These are phyloP conservation scores for Abscondita cerata DNA, from an alignment of 2,888 invertebrate species.

Conservation along the genomic window DNA sequence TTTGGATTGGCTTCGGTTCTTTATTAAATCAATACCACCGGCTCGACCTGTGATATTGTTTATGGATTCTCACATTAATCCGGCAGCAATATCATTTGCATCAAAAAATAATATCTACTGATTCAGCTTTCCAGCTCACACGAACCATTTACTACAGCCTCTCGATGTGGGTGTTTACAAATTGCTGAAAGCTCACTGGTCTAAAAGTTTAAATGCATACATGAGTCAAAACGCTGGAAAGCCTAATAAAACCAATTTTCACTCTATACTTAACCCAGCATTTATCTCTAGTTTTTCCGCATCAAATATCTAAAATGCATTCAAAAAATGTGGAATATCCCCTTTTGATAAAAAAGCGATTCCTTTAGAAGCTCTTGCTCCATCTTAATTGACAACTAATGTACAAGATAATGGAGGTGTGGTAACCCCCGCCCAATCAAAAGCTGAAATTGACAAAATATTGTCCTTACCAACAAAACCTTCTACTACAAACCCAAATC, in stretches of 20 bases:
- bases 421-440: neutral
- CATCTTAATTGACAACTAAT: constrained; percentile 9
- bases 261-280: constrained; percentile 21
- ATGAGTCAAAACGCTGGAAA: constrained; percentile 14
- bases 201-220: constrained; percentile 15
- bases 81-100: neutral
- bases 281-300: constrained; percentile 17
- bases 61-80: constrained; percentile 16
- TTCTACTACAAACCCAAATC: constrained; percentile 7
- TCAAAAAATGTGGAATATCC: constrained; percentile 17
- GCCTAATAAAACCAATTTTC: constrained; percentile 21
- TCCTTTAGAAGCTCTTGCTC: constrained; percentile 18
- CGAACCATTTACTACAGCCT: constrained; percentile 11
- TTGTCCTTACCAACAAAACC: constrained; percentile 6
- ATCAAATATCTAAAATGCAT: constrained; percentile 14
- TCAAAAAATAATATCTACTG: constrained; percentile 7
- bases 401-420: neutral
- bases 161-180: constrained; percentile 13
- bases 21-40: constrained; percentile 4
- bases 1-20: constrained; percentile 7
- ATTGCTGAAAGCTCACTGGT: constrained; percentile 12
- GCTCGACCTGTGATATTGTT: constrained; percentile 6
- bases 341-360: constrained; percentile 20
- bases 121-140: constrained; percentile 13
- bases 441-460: constrained; percentile 1